Conservation (phyloP, 2,888 invertebrate species). For the Mesodorylaimus sp. region DNA sequence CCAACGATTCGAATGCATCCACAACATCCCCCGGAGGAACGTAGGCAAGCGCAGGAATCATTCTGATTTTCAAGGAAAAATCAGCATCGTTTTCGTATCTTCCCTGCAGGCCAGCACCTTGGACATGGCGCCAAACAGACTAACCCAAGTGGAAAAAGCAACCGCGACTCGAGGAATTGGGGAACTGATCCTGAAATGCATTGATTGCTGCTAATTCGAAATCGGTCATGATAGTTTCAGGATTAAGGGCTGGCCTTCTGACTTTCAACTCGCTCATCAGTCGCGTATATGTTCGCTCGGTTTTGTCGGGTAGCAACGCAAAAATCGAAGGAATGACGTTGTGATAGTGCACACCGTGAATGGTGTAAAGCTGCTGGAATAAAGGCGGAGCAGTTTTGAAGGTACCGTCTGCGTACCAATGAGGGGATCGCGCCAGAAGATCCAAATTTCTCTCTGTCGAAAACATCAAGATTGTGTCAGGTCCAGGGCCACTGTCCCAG, state of each 20-base stretch:
- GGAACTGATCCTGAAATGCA: background rate
- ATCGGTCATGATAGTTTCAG: background rate
- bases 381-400: background rate
- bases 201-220: conserved; percentile 2
- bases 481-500: background rate
- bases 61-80: background rate
- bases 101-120: background rate
- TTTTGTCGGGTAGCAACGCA: background rate
- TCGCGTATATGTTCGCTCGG: background rate
- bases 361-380: conserved; percentile 2
- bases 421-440: background rate
- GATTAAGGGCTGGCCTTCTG: too few species aligned
- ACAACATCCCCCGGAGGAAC: background rate
- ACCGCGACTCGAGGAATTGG: background rate
- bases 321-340: background rate
- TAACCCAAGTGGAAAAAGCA: background rate
- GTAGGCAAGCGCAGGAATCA: background rate
- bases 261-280: too few species aligned
- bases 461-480: background rate
- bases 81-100: background rate
- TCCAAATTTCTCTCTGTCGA: background rate
- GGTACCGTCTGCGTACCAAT: conserved; percentile 4
- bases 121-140: background rate
- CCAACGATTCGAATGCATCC: background rate
- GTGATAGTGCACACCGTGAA: background rate